Evolutionary conservation across 2,113 vertebrate species (phyloP), one percentile per base, ranked within the genome.

Genomic region (Rhinolophus ferrumequinum): DNA sequence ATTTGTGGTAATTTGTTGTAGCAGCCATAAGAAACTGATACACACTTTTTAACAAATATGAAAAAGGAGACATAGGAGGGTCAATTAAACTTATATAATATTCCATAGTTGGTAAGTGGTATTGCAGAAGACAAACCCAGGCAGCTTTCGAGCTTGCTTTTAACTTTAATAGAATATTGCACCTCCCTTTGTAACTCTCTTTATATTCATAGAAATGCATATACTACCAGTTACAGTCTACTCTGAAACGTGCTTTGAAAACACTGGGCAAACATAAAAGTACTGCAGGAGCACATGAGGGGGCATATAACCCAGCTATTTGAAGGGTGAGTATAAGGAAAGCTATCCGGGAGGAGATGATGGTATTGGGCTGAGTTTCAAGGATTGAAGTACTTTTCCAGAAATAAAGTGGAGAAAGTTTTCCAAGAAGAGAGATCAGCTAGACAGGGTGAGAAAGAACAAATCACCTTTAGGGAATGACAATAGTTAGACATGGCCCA

Each of bases 81-180:
- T 80, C 24, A 15, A 0, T 77, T 82, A 79, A 92, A 93, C 26
- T n/a, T n/a, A 44, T 3, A 52, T 52, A 58, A 75, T 26, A 16
- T 73, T 21, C 35, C 33, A 72, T 44, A 24, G 56, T 86, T 93
- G 8, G 35, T 92, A 92, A 52, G 24, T 73, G 60, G 35, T 21
- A 50, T 30, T 66, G 26, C 33, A 76, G 30, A 18, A 62, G 58
- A 56, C 19, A 56, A 77, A 54, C 12, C 10, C 13, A 64, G 28
- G 14, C 12, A 94, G 70, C 14, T 70, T 85, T 70, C 91, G 44
- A 90, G 35, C 69, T 95, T 85, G 7, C 14, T 56, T 93, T 96
- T 19, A 79, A 69, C 6, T 16, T 62, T 72, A 72, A 19, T n/a
- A 69, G 52, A 96, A 82, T 33, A 77, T 60, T 35, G 21, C 12